Evolutionary conservation across 2,888 invertebrate genomes (phyloP).

Genomic region (Ennomos erosarius): DNA sequence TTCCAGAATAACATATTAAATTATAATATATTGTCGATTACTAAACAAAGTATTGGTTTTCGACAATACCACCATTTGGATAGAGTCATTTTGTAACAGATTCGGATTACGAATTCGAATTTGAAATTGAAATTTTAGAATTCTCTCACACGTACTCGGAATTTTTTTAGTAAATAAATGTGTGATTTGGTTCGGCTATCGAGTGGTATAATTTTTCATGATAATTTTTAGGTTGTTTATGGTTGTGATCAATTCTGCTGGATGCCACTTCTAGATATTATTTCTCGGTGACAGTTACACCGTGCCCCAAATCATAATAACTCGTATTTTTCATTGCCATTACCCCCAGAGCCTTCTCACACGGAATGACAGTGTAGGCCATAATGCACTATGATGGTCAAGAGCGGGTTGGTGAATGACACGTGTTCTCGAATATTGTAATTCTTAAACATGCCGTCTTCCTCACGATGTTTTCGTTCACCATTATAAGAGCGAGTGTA

Average conservation of each 20-base stretch:
- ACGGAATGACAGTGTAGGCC: no score
- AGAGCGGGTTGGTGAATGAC: no score
- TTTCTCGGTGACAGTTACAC: no score
- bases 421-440: no score
- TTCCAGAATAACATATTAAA: constrained; percentile 54
- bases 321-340: no score
- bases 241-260: constrained; percentile 7
- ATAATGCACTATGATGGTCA: no score
- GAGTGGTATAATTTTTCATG: constrained; percentile 17
- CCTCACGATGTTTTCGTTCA: no score
- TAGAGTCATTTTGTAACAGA: constrained; percentile 66
- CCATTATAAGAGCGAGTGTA: no score
- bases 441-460: no score
- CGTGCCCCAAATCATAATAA: no score
- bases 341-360: no score
- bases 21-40: constrained; percentile 57
- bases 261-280: neutral
- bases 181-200: constrained; percentile 31
- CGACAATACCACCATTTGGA: constrained; percentile 55
- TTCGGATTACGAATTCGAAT: constrained; percentile 58
- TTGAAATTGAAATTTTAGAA: constrained; percentile 47
- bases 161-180: constrained; percentile 29
- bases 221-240: constrained; percentile 14
- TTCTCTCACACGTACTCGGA: constrained; percentile 31
- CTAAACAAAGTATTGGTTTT: constrained; percentile 51